Conservation (phyloP, 2,888 invertebrate species). For the Xylocampa areola region DNA sequence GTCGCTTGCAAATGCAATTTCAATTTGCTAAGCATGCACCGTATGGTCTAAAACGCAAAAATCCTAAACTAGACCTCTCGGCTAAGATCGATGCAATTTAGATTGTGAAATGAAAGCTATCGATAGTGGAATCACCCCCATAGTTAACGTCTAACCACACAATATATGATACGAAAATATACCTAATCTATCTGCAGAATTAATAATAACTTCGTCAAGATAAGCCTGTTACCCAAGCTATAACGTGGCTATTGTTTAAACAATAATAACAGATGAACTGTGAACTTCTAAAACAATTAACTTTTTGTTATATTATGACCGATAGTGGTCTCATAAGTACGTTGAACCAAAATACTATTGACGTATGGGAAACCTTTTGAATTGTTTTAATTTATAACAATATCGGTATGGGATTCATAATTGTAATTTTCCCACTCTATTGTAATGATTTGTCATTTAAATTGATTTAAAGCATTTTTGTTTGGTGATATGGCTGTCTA, state of each 20-base stretch:
- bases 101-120: no score
- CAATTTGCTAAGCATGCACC: no score
- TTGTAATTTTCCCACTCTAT: constrained; percentile 2
- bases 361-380: constrained; percentile 26
- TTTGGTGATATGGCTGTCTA: no score
- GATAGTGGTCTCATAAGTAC: constrained; percentile 11
- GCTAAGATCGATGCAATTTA: no score
- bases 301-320: constrained; percentile 31
- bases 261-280: constrained; percentile 43
- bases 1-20: no score
- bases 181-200: no score
- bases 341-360: constrained; percentile 40
- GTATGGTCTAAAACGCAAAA: no score
- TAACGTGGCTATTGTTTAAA: constrained; percentile 41
- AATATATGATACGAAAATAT: no score
- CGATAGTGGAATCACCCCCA: no score
- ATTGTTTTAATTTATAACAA: constrained; percentile 40
- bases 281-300: constrained; percentile 47
- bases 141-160: no score
- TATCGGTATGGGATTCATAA: constrained; percentile 24
- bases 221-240: constrained; percentile 24
- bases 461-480: not conserved
- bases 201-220: constrained; percentile 19
- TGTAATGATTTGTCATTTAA: not conserved
- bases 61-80: no score